phyloP scores from a whole-genome alignment of 2,888 invertebrate species.

The Drosophila lutescens region DNA sequence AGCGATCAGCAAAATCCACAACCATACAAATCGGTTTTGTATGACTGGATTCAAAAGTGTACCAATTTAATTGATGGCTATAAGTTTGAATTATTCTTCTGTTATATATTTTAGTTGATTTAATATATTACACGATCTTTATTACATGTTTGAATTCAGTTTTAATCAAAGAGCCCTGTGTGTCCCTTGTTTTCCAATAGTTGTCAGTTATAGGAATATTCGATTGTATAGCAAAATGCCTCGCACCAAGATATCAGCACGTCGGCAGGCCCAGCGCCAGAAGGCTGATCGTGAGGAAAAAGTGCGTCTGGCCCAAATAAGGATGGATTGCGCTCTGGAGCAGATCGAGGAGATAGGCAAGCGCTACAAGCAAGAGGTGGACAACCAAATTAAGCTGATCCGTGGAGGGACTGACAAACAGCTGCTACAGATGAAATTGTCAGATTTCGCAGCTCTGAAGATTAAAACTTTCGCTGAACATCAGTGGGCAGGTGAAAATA shows the following conservation, averaged over 20 bases:
- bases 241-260: not conserved
- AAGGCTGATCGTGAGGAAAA: conserved; percentile 2
- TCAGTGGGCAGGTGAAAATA: conserved; percentile 5
- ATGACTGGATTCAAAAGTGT: not conserved
- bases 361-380: conserved; percentile 37
- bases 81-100: no score
- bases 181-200: no score
- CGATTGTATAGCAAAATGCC: not conserved
- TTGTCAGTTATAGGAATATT: no score
- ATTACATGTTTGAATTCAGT: no score
- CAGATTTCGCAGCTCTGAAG: conserved; percentile 65
- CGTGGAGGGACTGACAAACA: conserved; percentile 51
- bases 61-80: no score
- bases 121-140: no score
- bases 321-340: conserved; percentile 65
- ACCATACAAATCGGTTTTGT: not conserved
- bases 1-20: not conserved
- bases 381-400: conserved; percentile 55
- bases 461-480: conserved; percentile 34
- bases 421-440: conserved; percentile 72
- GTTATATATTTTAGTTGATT: no score
- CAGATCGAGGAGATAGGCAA: conserved; percentile 63
- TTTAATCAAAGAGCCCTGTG: no score
- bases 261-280: conserved; percentile 1
- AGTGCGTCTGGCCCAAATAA: conserved; percentile 71